Percentiles rank a stretch among this genome's conserved stretches.
phyloP scores from a whole-genome alignment of 2,888 invertebrate species.

The Ochropleura plecta region DNA sequence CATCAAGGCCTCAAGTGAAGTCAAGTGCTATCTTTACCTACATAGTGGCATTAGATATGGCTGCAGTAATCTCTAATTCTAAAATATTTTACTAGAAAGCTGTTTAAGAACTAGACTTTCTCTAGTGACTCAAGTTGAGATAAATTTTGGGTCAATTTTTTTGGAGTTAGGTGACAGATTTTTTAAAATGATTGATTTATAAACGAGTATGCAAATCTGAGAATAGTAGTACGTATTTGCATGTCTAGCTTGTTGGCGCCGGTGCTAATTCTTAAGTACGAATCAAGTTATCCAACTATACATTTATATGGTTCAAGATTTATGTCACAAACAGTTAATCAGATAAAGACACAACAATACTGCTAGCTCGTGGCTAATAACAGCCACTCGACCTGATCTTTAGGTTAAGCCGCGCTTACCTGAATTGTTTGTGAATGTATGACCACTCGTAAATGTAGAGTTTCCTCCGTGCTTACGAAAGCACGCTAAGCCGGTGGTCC shows the following conservation, averaged over 20 bases:
- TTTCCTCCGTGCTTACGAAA: no score
- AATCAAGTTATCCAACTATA: slow-evolving; percentile 23
- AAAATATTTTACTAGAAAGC: slow-evolving; percentile 57
- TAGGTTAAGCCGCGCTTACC: no score
- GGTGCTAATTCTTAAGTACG: slow-evolving; percentile 25
- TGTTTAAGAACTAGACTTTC: slow-evolving; percentile 45
- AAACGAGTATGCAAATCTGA: slow-evolving; percentile 37
- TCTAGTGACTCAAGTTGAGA: slow-evolving; percentile 24
- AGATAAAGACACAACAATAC: no score
- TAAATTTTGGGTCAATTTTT: slow-evolving; percentile 30
- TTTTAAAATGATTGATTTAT: slow-evolving; percentile 40
- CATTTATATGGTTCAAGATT: slow-evolving; percentile 6
- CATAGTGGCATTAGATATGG: background rate
- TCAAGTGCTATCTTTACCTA: background rate
- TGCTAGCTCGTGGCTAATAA: no score
- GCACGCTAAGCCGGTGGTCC: no score
- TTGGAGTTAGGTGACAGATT: slow-evolving; percentile 34
- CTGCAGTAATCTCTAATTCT: background rate
- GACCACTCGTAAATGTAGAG: no score
- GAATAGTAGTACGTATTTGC: slow-evolving; percentile 37
- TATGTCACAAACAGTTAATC: background rate
- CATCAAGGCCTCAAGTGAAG: background rate
- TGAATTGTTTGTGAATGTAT: no score
- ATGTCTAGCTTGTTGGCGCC: slow-evolving; percentile 40
- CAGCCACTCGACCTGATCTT: no score